Conservation (phyloP, 2,113 vertebrate genomes). For the Engystomops pustulosus region DNA sequence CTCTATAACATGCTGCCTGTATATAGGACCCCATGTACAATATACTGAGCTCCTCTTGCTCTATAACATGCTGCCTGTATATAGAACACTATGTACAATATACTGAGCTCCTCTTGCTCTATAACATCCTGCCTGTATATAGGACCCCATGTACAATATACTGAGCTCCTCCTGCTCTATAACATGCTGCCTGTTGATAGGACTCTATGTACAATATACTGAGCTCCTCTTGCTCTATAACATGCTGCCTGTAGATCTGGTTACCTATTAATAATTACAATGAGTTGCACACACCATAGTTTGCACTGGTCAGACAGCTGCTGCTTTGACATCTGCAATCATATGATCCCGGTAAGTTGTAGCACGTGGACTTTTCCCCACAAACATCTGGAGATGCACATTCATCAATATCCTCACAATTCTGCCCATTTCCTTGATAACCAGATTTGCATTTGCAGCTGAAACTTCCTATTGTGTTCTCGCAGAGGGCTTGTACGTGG, state of each 20-base stretch:
- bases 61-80: no score
- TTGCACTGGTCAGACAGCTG: constrained; percentile 60
- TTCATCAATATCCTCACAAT: constrained; percentile 75
- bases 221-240: neutral
- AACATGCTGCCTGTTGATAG: no score
- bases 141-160: no score
- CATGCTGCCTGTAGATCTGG: neutral
- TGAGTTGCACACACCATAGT: constrained; percentile 67
- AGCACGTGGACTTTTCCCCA: constrained; percentile 65
- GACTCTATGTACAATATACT: neutral
- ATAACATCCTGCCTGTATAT: no score
- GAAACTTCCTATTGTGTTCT: constrained; percentile 72
- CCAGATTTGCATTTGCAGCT: constrained; percentile 72
- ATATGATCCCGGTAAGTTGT: constrained; percentile 73
- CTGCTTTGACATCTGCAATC: constrained; percentile 69
- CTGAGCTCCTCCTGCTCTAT: neutral
- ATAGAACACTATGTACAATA: no score
- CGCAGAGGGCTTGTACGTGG: constrained; percentile 72
- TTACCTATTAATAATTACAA: neutral
- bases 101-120: no score
- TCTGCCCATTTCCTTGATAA: constrained; percentile 67
- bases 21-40: no score
- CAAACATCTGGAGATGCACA: constrained; percentile 69
- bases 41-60: no score
- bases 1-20: no score